These are phyloP conservation scores for Sinocyclocheilus anophthalmus DNA, from an alignment of 2,113 vertebrate genomes.

Conservation along the genomic window DNA sequence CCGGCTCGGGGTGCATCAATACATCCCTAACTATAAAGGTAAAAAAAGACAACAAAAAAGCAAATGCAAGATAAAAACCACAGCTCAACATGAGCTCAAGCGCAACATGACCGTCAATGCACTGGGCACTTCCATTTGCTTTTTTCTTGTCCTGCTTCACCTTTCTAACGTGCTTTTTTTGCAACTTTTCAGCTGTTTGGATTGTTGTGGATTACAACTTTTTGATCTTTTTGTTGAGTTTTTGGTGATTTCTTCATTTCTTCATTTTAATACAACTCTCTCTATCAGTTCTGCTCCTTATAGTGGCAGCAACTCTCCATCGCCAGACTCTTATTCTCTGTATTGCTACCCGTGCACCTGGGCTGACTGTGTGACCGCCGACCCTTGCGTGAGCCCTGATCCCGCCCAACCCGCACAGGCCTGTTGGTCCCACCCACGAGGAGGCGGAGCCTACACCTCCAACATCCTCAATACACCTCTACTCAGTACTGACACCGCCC, in stretches of 20 bases:
- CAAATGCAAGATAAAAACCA: too few species aligned
- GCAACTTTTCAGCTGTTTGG: too few species aligned
- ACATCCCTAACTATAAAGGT: too few species aligned
- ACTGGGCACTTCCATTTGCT: too few species aligned
- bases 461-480: conserved; percentile 69
- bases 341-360: conserved; percentile 96
- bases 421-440: conserved; percentile 84
- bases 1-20: too few species aligned
- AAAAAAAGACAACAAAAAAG: too few species aligned
- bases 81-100: too few species aligned
- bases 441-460: conserved; percentile 63
- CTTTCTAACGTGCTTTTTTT: too few species aligned
- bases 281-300: conserved; percentile 70
- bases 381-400: conserved; percentile 66
- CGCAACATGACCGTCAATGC: too few species aligned
- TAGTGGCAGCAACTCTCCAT: conserved; percentile 83
- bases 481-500: conserved; percentile 68
- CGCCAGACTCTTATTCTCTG: conserved; percentile 86
- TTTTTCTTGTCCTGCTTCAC: too few species aligned
- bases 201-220: too few species aligned
- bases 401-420: conserved; percentile 78
- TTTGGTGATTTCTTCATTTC: not conserved
- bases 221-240: not conserved
- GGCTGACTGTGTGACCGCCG: conserved; percentile 88
- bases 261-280: not conserved